Evolutionary conservation across 2,888 invertebrate species (phyloP).

Genomic region (Chorisops tibialis): DNA sequence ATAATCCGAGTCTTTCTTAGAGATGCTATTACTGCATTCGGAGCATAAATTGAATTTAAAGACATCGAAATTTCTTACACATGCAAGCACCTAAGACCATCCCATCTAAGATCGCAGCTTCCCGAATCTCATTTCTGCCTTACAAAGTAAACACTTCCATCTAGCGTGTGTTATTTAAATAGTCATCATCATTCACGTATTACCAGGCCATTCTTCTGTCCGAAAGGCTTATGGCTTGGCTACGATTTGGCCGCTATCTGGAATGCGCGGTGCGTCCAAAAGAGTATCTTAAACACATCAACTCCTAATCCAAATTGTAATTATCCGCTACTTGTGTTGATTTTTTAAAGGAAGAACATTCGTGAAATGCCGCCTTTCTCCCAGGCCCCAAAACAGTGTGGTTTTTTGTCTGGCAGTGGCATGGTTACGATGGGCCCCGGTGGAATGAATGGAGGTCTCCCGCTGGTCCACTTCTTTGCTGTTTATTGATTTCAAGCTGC

Average conservation of each 20-base stretch:
- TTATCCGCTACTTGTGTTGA: slow-evolving; percentile 40
- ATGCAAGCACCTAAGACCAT: too few species aligned
- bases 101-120: too few species aligned
- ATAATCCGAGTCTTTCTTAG: too few species aligned
- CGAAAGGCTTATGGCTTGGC: slow-evolving; percentile 20
- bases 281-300: slow-evolving; percentile 24
- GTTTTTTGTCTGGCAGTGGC: slow-evolving; percentile 31
- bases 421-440: slow-evolving; percentile 10
- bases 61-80: too few species aligned
- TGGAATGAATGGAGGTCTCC: slow-evolving; percentile 26
- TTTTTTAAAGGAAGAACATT: slow-evolving; percentile 31
- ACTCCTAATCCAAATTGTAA: slow-evolving; percentile 35
- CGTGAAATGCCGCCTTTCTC: slow-evolving; percentile 22
- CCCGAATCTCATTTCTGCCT: too few species aligned
- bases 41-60: too few species aligned
- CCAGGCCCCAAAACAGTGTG: slow-evolving; percentile 30
- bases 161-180: slow-evolving; percentile 19
- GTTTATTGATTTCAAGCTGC: slow-evolving; percentile 32
- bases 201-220: slow-evolving; percentile 25
- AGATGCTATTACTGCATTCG: too few species aligned
- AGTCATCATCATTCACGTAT: slow-evolving; percentile 32
- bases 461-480: slow-evolving; percentile 23
- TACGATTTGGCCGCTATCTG: slow-evolving; percentile 16
- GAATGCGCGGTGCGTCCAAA: slow-evolving; percentile 20
- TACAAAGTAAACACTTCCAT: background rate